Conservation (phyloP, 2,797 vertebrate species). For the Oreochromis mossambicus region DNA sequence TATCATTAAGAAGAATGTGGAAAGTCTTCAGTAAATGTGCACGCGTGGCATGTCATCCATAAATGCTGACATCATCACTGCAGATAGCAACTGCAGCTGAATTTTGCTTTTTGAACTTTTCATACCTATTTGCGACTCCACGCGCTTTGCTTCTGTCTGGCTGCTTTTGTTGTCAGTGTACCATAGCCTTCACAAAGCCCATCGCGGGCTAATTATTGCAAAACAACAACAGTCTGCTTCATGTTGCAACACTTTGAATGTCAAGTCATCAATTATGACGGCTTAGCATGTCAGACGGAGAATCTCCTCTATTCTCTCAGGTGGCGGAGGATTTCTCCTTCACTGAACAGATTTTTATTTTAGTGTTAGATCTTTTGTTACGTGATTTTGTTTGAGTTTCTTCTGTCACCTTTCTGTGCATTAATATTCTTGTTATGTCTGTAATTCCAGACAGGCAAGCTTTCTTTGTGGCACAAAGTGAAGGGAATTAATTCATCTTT, state of each 20-base stretch:
- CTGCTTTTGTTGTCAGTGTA: slow-evolving; percentile 15
- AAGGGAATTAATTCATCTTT: not conserved
- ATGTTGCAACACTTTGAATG: not conserved
- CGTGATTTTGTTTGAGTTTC: not conserved
- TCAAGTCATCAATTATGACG: not conserved
- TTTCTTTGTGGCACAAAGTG: not conserved
- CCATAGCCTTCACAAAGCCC: not conserved
- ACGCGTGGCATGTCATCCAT: not conserved
- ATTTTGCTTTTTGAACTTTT: not conserved
- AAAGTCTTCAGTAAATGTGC: not conserved
- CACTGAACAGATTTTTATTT: not conserved
- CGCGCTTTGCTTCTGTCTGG: not conserved
- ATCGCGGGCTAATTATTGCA: not conserved
- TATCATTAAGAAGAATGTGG: not conserved
- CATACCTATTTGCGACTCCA: not conserved
- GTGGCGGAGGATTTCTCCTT: not conserved
- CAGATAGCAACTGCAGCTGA: not conserved
- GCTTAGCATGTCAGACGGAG: not conserved
- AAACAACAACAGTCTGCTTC: not conserved
- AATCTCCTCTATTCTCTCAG: not conserved
- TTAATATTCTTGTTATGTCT: not conserved
- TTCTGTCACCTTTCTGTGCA: not conserved
- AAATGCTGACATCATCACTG: not conserved
- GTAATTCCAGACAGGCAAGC: not conserved
- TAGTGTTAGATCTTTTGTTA: not conserved